Evolutionary conservation across 2,113 vertebrate genomes (phyloP).

Genomic region (Lutjanus erythropterus): DNA sequence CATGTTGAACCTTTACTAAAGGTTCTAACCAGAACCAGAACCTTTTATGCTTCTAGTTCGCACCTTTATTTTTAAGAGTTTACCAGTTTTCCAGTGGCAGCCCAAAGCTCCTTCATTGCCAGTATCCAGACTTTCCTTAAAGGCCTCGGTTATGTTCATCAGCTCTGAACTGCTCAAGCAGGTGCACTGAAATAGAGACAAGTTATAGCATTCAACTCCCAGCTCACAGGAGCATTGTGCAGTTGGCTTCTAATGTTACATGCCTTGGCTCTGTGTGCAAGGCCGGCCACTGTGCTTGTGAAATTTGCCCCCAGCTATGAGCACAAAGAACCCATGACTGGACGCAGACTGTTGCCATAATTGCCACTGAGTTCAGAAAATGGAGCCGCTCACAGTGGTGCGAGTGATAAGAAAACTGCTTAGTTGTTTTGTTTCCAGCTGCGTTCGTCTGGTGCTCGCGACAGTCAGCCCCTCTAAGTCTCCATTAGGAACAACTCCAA

Average conservation of each 20-base stretch:
- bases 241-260: constrained; percentile 44
- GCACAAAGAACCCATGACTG: constrained; percentile 64
- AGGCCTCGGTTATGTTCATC: constrained; percentile 9
- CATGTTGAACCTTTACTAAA: no score
- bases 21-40: no score
- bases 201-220: constrained; percentile 52
- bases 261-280: constrained; percentile 36
- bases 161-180: constrained; percentile 46
- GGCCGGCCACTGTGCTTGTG: constrained; percentile 38
- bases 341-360: constrained; percentile 52
- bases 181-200: constrained; percentile 66
- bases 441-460: constrained; percentile 54
- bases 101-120: constrained; percentile 20
- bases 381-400: constrained; percentile 50
- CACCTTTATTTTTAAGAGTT: no score
- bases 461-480: constrained; percentile 47
- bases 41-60: no score
- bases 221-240: constrained; percentile 51
- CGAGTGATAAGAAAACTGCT: constrained; percentile 66
- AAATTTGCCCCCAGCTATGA: constrained; percentile 56
- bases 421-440: constrained; percentile 69
- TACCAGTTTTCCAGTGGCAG: constrained; percentile 22
- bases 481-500: constrained; percentile 56
- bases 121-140: constrained; percentile 31
- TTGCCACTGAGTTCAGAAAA: constrained; percentile 65